These are phyloP conservation scores for Bovichtus diacanthus DNA, from an alignment of 2,797 vertebrate genomes.

Conservation along the genomic window DNA sequence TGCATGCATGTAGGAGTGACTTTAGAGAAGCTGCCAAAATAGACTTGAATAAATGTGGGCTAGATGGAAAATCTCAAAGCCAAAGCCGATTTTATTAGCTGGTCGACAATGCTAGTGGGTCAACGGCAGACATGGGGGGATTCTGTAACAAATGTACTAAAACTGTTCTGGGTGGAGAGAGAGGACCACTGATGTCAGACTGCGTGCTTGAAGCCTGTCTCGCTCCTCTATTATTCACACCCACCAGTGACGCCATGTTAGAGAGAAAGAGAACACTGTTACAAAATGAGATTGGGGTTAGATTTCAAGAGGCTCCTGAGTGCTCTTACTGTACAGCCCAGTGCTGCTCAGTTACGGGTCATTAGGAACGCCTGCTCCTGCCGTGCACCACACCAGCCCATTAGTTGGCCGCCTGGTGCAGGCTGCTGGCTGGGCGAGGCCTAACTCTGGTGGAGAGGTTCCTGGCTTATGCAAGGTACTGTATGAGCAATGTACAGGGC, in stretches of 20 bases:
- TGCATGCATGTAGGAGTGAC: conserved; percentile 58
- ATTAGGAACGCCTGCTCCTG: conserved; percentile 71
- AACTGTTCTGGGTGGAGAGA: conserved; percentile 18
- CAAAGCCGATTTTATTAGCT: conserved; percentile 50
- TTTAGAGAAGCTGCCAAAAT: conserved; percentile 40
- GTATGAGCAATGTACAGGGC: not conserved
- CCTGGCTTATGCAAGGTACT: not conserved
- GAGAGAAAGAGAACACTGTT: conserved; percentile 57
- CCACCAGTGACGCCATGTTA: conserved; percentile 50
- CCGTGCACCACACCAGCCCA: conserved; percentile 52
- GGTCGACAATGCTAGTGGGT: conserved; percentile 42
- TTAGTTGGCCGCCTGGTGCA: conserved; percentile 59
- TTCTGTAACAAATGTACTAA: conserved; percentile 33
- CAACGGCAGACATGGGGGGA: conserved; percentile 20
- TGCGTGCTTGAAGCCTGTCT: conserved; percentile 8
- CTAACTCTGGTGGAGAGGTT: conserved; percentile 34
- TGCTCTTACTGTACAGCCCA: conserved; percentile 66
- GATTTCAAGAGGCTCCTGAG: conserved; percentile 71
- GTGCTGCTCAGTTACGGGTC: conserved; percentile 64
- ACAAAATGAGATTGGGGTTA: conserved; percentile 67
- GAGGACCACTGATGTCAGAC: not conserved
- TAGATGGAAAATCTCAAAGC: conserved; percentile 44
- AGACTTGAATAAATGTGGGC: conserved; percentile 41
- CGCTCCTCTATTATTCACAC: conserved; percentile 52
- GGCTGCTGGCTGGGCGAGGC: conserved; percentile 31